Evolutionary conservation across 2,113 vertebrate genomes (phyloP), one percentile per base, ranked within the genome.

Genomic region (Catagonus wagneri): DNA sequence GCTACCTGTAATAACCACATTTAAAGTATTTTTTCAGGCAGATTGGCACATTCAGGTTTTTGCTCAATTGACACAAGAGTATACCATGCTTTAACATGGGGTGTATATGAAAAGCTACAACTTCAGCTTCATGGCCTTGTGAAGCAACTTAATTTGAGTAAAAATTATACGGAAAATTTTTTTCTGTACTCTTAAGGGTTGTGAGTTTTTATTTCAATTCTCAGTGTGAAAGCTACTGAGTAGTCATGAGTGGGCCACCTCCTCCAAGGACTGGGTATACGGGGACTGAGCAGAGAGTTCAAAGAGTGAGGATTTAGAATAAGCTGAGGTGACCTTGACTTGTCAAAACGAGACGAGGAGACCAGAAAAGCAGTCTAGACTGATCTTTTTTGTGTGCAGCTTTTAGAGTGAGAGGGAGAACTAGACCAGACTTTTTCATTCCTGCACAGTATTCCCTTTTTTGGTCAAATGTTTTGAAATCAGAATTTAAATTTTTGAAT

Each of bases 381-480:
- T 63, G 69, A 11, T 50, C 50, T 56, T 3, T 34, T 83, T 84
- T 34, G 44, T 65, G 19, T 79, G 29, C 5, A 75, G 4, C 25
- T 52, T 66, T 89, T 52, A 81, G n/a, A 76, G 61, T 52, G 39
- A 80, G 6, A 25, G 14, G 29, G 23, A 8, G 39, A 32, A 72
- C 29, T 36, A 27, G 34, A 9, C 25, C 23, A 68, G n/a, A 20
- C 34, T 63, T 80, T 44, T 89, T 68, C 20, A 65, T 78, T 71
- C 63, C 14, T 58, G 3, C 2, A 22, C 6, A 36, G 36, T 15
- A 27, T 54, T 90, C 66, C 17, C 91, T 87, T 86, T 58, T 58
- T 65, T 71, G 83, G 25, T 83, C 44, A 94, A 88, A 20, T 90
- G 56, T 84, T 95, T 56, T 63, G 39, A 92, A 93, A 50, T 96